Evolutionary conservation across 2,888 invertebrate genomes (phyloP), one percentile per base, ranked within the genome.

Genomic region (Tolmerus cingulatus): DNA sequence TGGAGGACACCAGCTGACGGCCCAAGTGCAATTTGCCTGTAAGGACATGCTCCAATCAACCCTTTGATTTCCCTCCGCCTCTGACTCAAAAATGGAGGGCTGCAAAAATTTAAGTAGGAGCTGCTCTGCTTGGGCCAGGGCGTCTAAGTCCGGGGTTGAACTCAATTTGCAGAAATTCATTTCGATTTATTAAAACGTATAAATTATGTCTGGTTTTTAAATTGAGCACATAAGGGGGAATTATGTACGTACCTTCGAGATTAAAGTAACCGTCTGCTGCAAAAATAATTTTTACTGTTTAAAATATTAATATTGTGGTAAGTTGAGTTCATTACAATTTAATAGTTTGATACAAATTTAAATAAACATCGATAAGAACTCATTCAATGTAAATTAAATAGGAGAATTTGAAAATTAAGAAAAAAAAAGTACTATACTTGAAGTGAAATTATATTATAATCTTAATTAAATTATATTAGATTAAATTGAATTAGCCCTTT

Each of bases 31-130:
- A 74, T 84, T 84, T 84, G 43, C 40, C 74, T 84, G 40, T 66
- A 84, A 40, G 84, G 74, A 84, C 84, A 74, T n/a, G 74, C 43
- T 66, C 37, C 66, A 66, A 74, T 84, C 84, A 84, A 84, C 84
- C 84, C 84, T 84, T 84, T 84, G 81, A 81, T 81, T 81, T 55
- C 30, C 55, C 27, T 81, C 81, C 23, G 27, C 51, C 23, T 23
- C 66, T 8, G 14, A 14, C 27, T 23, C 12, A 23, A 40, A 66
- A 66, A 66, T 66, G 66, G 66, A 66, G 66, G 66, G 66, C 66
- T 66, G 19, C 27, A 66, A 66, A 23, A 66, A 66, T 66, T 66
- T 66, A 66, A 66, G 57, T 57, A 19, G 19, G 19, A 57, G 4
- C 66, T 27, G 23, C 12, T 19, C 66, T 27, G 23, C 12, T 19